These are phyloP conservation scores for Ficedula albicollis DNA, from an alignment of 2,797 vertebrate genomes.

Conservation along the genomic window DNA sequence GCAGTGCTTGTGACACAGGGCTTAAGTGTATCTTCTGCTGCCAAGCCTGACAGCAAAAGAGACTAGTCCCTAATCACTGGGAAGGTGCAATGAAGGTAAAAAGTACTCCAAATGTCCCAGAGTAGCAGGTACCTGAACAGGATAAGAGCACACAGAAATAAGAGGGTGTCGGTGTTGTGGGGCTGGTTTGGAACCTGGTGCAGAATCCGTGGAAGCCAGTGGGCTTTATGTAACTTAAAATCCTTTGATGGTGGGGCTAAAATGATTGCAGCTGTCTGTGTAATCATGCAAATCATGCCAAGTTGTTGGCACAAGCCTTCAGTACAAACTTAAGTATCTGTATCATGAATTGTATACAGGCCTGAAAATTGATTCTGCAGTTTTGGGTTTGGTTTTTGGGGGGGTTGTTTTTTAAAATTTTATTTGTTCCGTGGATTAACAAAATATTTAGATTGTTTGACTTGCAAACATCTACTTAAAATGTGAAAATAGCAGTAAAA, in stretches of 20 bases:
- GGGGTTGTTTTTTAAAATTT: background rate
- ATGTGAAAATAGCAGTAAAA: background rate
- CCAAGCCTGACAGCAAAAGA: background rate
- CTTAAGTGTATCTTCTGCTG: background rate
- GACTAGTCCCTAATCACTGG: background rate
- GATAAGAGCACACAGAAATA: background rate
- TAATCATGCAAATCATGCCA: background rate
- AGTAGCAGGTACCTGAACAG: background rate
- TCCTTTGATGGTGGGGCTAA: background rate
- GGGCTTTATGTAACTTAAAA: background rate
- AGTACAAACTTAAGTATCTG: background rate
- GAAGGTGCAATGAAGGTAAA: background rate
- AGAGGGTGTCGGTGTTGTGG: fast-evolving
- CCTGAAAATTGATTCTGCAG: background rate
- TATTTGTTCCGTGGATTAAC: background rate
- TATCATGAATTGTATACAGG: background rate
- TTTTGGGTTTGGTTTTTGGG: background rate
- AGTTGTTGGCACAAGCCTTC: background rate
- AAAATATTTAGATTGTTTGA: background rate
- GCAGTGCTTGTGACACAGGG: fast-evolving
- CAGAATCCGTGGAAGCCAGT: background rate
- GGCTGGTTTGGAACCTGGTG: background rate
- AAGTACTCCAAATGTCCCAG: background rate
- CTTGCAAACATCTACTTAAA: background rate
- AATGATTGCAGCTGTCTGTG: background rate